A percentile compares a stretch with the other conserved stretches of the same genome.
Conservation (phyloP, 2,113 vertebrate genomes). For the Anguilla japonica region DNA sequence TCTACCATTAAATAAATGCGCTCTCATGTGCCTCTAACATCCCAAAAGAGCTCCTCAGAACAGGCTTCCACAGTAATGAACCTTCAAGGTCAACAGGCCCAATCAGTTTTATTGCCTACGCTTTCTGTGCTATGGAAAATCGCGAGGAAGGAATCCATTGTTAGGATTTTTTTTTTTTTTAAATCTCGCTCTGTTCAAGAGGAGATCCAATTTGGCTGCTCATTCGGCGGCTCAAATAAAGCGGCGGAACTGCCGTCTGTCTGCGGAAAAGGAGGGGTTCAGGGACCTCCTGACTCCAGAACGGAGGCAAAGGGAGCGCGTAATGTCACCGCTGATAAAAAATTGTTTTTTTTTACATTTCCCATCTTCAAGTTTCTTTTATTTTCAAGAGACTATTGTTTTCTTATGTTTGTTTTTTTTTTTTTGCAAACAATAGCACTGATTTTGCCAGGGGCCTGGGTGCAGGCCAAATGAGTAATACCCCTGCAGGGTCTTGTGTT, state of each 20-base stretch:
- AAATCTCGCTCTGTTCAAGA: neutral
- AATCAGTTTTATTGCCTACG: neutral
- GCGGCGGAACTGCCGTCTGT: neutral
- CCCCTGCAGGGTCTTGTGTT: neutral
- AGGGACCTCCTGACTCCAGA: neutral
- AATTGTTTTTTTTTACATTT: neutral
- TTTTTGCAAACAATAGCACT: neutral
- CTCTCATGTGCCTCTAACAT: neutral
- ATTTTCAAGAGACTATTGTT: neutral
- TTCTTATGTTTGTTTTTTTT: neutral
- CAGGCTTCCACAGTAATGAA: constrained; percentile 1
- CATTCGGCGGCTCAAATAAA: neutral
- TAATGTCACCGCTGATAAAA: constrained; percentile 7
- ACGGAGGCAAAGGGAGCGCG: neutral
- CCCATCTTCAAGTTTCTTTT: neutral
- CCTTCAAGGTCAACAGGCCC: constrained; percentile 23
- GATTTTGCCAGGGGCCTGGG: neutral
- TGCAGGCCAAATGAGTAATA: neutral
- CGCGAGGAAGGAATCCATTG: constrained; percentile 1
- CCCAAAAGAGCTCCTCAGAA: constrained; percentile 16
- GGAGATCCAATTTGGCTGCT: constrained; percentile 9
- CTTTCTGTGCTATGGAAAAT: neutral
- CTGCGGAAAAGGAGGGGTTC: neutral
- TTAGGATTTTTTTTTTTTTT: too few species aligned
- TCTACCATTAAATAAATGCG: neutral